Evolutionary conservation across 2,797 vertebrate genomes (phyloP).

Genomic region (Zalophus californianus): DNA sequence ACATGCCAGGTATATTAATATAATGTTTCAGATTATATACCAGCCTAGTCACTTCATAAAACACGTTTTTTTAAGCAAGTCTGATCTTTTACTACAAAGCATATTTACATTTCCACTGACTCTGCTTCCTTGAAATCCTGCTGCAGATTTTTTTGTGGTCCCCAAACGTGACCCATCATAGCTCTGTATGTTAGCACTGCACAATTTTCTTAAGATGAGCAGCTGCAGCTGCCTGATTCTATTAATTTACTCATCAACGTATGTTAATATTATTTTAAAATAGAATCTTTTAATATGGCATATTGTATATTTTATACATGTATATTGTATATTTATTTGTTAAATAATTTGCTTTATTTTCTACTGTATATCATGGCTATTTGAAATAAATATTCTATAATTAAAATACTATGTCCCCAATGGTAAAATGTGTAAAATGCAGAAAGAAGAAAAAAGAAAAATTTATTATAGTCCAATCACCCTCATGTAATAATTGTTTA

Average conservation of each 20-base stretch:
- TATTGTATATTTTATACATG: neutral
- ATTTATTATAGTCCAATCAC: neutral
- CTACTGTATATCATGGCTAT: neutral
- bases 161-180: neutral
- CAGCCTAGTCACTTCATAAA: neutral
- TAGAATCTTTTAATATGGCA: neutral
- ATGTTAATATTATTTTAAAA: constrained; percentile 64
- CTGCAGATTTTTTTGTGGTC: neutral
- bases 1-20: neutral
- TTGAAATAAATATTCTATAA: constrained; percentile 4
- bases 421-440: neutral
- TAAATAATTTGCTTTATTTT: constrained; percentile 36
- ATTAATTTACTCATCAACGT: constrained; percentile 35
- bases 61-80: neutral
- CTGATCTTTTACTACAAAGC: neutral
- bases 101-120: constrained; percentile 50
- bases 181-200: neutral
- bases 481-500: neutral
- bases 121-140: neutral
- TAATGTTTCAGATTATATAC: constrained; percentile 23
- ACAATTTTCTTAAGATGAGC: constrained; percentile 30
- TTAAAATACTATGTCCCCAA: neutral
- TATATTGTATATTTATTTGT: neutral
- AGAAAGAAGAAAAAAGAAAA: neutral
- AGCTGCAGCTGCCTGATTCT: constrained; percentile 17